Percentiles rank a stretch among this genome's conserved stretches.
Conservation (phyloP, 2,797 vertebrate genomes). For the Adelosebastes latens region DNA sequence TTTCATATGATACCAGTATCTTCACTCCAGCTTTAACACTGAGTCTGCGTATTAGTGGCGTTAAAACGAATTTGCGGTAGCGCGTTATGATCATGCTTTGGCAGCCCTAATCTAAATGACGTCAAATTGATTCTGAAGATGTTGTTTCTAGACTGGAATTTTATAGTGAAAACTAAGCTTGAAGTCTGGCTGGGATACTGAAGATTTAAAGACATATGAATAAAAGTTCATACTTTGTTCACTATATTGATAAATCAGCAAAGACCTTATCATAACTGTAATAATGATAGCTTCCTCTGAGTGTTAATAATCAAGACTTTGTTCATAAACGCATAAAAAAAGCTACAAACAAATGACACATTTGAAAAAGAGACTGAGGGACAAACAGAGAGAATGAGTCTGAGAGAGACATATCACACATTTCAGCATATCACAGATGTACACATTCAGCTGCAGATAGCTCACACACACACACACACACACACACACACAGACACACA, state of each 20-base stretch:
- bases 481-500: constrained; percentile 10
- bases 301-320: background rate
- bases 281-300: background rate
- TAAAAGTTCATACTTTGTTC: background rate
- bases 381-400: background rate
- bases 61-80: too few species aligned
- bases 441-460: constrained; percentile 18
- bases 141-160: background rate
- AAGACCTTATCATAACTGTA: background rate
- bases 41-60: too few species aligned
- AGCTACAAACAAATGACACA: background rate
- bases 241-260: background rate
- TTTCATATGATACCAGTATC: too few species aligned
- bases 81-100: too few species aligned
- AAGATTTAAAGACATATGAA: background rate
- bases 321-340: background rate
- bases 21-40: too few species aligned
- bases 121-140: background rate
- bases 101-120: too few species aligned
- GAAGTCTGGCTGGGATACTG: background rate
- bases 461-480: background rate
- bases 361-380: background rate
- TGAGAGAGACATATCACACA: constrained; percentile 17
- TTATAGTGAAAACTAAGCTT: background rate
- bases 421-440: constrained; percentile 36